Evolutionary conservation across 2,888 invertebrate species (phyloP), one percentile per base, ranked within the genome.

Genomic region (Sinodicranocentrus sp.): DNA sequence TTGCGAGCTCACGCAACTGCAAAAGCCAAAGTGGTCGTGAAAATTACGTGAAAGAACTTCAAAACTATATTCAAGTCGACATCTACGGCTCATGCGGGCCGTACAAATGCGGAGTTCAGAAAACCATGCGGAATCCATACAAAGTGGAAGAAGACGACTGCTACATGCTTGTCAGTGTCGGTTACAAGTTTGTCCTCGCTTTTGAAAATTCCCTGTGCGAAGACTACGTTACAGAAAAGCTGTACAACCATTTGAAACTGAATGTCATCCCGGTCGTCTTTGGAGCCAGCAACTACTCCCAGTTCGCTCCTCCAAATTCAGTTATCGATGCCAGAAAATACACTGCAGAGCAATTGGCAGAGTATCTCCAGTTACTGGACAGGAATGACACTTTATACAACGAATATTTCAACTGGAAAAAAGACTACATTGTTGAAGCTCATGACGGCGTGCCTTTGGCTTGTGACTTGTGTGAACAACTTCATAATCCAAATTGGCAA

Each of bases 191-290:
- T 89, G 94, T 94, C 88, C 90, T 95, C 54, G 92, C 94, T 0
- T 93, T 95, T 86, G 95, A 95, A 90, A 95, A 94, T 89, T 92
- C 94, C 0, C 92, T 93, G 87, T 95, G 95, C 89, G 91, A 91
- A 5, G 93, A 94, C 89, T 95, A 95, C 88, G 90, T 95, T 61
- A 94, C 94, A 0, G 95, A 95, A 89, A 95, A 95, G 89, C 89
- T 93, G 28, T 88, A 85, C 70, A 88, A 88, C 52, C 84, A 87
- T 63, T 72, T 89, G 19, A 88, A 88, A 26, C 85, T 88, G 3
- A 88, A 88, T 59, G 87, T 88, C 0, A 78, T 89, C 15, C 89
- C 89, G 0, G 83, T 89, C 19, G 89, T 89, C 1, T 86, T 87
- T 33, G 89, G 89, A 33, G 89, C 88, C 15, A 85, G 80, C 21